Evolutionary conservation across 2,888 invertebrate genomes (phyloP).

Genomic region (Thera britannica): DNA sequence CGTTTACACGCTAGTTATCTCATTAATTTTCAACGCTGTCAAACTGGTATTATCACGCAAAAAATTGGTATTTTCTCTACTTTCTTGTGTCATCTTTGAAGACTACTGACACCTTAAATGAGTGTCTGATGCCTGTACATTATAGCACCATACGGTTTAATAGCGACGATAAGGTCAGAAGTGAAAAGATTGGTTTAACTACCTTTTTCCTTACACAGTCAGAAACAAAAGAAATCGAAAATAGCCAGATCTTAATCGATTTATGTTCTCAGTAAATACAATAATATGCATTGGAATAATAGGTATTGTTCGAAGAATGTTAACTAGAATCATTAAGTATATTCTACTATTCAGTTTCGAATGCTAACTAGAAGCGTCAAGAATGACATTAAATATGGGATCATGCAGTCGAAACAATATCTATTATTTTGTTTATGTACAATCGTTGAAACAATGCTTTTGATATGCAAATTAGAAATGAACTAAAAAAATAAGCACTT

Average conservation of each 20-base stretch:
- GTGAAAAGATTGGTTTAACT: slow-evolving; percentile 35
- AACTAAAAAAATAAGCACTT: no score
- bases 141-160: slow-evolving; percentile 39
- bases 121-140: slow-evolving; percentile 36
- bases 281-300: slow-evolving; percentile 2
- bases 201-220: slow-evolving; percentile 12
- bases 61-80: slow-evolving; percentile 29
- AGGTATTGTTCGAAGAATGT: slow-evolving; percentile 25
- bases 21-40: slow-evolving; percentile 16
- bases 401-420: slow-evolving; percentile 46
- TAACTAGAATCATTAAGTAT: slow-evolving; percentile 21
- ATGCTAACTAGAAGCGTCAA: slow-evolving; percentile 57
- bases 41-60: slow-evolving; percentile 20
- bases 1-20: slow-evolving; percentile 18
- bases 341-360: slow-evolving; percentile 28
- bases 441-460: slow-evolving; percentile 37
- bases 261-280: slow-evolving; percentile 18
- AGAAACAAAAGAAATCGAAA: slow-evolving; percentile 41
- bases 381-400: slow-evolving; percentile 56
- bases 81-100: slow-evolving; percentile 33
- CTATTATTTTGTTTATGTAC: slow-evolving; percentile 48
- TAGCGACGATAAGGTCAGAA: slow-evolving; percentile 41
- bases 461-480: background rate
- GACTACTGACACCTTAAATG: slow-evolving; percentile 28
- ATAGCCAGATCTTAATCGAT: slow-evolving; percentile 28